Evolutionary conservation across 2,113 vertebrate genomes (phyloP), one percentile per base, ranked within the genome.

Genomic region (Nycticorax nycticorax): DNA sequence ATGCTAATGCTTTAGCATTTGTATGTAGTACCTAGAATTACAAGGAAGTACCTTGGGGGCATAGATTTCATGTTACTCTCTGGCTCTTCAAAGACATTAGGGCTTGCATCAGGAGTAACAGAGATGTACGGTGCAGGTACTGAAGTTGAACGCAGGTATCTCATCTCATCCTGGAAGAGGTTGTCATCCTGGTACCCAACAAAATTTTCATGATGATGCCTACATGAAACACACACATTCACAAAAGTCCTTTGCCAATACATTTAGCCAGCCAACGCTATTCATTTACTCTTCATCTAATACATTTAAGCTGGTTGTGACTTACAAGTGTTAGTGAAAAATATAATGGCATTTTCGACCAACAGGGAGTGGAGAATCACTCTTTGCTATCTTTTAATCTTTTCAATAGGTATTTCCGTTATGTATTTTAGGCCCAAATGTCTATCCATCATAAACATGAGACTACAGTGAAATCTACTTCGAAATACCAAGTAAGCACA

Each of bases 31-130:
- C 26, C 55, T 75, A 94, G 27, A 89, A 77, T 33, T 86, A 56
- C 81, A 96, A n/a, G 82, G 53, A 95, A 88, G 73, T 98, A 99
- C 99, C 99, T 99, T 73, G 99, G 99, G 48, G 99, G 99, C 99
- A 99, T 99, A 48, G 99, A 99, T 93, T 99, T 99, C 99, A 99
- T 99, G 97, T 99, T 99, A 97, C 98, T 99, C 92, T 99, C 99
- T 69, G 99, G 99, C 86, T 99, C 99, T 97, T 99, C 99, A 95
- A 99, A 99, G 72, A 99, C 99, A 94, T 99, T 99, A 63, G 99
- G 99, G 94, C 99, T 99, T 73, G 99, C 99, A 63, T 99, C 99
- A 28, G 99, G 99, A 67, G 99, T 99, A 88, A 99, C 99, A 1
- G 99, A 99, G 97, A 99, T 99, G 91, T 99, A 99, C 0, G 99